Base-by-base conservation (phyloP, 1,140 invertebrate species). In the Coboldia fuscipes region DNA sequence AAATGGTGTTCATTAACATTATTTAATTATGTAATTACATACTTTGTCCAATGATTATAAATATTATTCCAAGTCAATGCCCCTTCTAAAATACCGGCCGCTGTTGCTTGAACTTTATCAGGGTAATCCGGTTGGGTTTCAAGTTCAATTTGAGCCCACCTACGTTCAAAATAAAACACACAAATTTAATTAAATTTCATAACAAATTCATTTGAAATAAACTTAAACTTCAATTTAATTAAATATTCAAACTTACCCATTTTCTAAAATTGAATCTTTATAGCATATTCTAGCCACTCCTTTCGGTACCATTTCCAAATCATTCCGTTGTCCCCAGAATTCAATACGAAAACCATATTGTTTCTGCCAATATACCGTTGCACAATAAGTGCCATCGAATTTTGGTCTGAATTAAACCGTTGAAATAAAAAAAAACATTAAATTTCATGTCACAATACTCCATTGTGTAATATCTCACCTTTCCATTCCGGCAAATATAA, bases 51-150 rank as follows among this genome's bases (percentile, higher is more conserved):
- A 48, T 83, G 77, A 44, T 73, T 69, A 47, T 76, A 69, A 34
- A 90, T 86, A 18, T 85, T 59, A 41, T 76, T 71, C 66, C 74
- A 76, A 3, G 80, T 83, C 1, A 84, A 48, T 19, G 71, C 72
- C 0, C 84, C 85, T 57, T 92, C 86, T 1, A 83, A 60, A n/a
- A 84, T 62, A 7, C 88, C 88, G n/a, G 85, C 84, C 2, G 78
- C 75, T 50, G 77, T 86, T 0, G 82, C 82, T 58, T 92, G 86
- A 6, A 78, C 63, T 39, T 66, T 63, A 49, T 82, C 77, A 3
- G 72, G 66, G 51, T 72, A 79, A 2, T 62, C 60, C 26, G 58
- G 50, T 38, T 78, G 68, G 5, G 78, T 79, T 56, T 80, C 72
- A 32, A 85, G 67, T 61, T 85, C 79, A 12, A 86, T 54, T 41